Evolutionary conservation across 2,113 vertebrate species (phyloP).

Genomic region (Tenrec ecaudatus): DNA sequence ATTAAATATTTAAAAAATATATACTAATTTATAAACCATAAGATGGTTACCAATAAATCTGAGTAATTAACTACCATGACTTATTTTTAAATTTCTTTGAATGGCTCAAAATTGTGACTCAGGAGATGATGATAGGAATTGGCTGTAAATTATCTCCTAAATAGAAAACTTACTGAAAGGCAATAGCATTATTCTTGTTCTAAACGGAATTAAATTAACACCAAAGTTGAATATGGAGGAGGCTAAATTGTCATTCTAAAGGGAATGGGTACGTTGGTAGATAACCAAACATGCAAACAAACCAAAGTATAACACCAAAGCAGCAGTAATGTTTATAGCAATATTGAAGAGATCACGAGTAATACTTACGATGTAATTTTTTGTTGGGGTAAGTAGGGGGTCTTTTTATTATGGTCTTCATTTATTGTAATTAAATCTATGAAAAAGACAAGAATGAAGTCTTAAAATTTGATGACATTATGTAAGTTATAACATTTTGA

Average conservation of each 20-base stretch:
- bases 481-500: constrained; percentile 56
- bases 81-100: constrained; percentile 59
- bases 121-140: not conserved
- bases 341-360: not conserved
- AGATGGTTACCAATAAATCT: not conserved
- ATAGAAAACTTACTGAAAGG: constrained; percentile 38
- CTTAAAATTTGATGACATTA: constrained; percentile 52
- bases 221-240: not conserved
- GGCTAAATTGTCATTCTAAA: constrained; percentile 28
- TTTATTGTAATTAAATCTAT: constrained; percentile 69
- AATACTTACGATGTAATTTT: constrained; percentile 74
- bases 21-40: too few relatives aligned
- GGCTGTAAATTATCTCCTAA: constrained; percentile 41
- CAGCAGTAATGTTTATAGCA: not conserved
- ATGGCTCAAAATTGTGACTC: constrained; percentile 61
- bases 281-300: constrained; percentile 44
- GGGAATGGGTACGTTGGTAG: too few relatives aligned
- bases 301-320: constrained; percentile 46
- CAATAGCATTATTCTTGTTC: constrained; percentile 36
- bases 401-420: constrained; percentile 62
- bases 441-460: constrained; percentile 59
- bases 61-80: constrained; percentile 9
- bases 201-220: constrained; percentile 56
- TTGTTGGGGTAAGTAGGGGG: not conserved
- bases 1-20: too few relatives aligned